Evolutionary conservation across 2,797 vertebrate genomes (phyloP).

Genomic region (Macropus fuliginosus): DNA sequence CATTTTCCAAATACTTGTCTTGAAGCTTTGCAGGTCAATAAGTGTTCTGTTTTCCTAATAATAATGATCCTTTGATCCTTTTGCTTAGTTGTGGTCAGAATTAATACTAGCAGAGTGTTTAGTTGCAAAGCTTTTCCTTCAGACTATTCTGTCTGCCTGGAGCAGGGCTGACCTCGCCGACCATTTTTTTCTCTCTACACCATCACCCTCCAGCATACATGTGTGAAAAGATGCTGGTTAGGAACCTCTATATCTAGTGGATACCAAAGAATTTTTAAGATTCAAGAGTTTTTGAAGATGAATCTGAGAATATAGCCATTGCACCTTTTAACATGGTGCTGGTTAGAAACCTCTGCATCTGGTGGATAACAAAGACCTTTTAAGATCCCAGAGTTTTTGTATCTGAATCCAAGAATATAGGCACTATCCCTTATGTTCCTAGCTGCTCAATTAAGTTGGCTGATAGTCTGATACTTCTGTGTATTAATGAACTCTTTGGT

Average conservation of each 20-base stretch:
- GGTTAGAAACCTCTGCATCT: neutral
- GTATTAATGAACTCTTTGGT: neutral
- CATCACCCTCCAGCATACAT: neutral
- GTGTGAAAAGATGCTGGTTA: neutral
- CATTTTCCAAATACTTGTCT: neutral
- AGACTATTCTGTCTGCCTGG: neutral
- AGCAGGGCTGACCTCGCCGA: neutral
- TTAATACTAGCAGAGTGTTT: conserved; percentile 26
- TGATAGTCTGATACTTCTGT: neutral
- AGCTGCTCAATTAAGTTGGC: neutral
- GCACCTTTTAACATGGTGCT: neutral
- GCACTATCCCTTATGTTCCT: neutral
- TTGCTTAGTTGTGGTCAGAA: conserved; percentile 42
- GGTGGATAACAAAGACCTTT: neutral
- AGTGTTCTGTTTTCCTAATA: neutral
- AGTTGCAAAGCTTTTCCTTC: neutral
- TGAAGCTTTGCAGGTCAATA: conserved; percentile 37
- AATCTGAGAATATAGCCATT: no score
- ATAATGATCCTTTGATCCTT: neutral
- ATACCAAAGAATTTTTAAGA: neutral
- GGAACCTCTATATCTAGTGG: conserved; percentile 1
- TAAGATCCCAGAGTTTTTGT: neutral
- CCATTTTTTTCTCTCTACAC: neutral
- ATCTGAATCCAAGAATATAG: neutral
- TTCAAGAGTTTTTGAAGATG: neutral